Conservation (phyloP, 2,113 vertebrate species). For the Nibea coibor region DNA sequence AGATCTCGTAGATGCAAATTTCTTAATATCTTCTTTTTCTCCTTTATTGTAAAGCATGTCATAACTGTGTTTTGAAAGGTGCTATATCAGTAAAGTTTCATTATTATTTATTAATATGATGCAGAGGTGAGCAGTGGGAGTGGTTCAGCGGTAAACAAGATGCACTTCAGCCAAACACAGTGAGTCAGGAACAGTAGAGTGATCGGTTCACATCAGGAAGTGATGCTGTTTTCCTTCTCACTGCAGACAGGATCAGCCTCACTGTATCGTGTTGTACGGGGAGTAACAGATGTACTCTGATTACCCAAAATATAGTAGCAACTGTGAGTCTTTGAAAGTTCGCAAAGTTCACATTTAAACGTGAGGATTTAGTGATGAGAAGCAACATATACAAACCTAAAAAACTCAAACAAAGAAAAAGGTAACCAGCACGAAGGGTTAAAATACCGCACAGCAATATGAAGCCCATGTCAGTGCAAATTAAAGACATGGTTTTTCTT, state of each 20-base stretch:
- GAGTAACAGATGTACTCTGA: conserved; percentile 3
- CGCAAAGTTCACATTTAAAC: not conserved
- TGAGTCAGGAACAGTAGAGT: conserved; percentile 15
- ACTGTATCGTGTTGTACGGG: not conserved
- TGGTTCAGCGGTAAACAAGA: not conserved
- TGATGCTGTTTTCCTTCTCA: conserved; percentile 2
- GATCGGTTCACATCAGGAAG: conserved; percentile 44
- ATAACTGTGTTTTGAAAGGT: too few species aligned
- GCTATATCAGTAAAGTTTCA: too few species aligned
- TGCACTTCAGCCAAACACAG: not conserved
- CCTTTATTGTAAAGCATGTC: too few species aligned
- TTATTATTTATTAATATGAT: not conserved
- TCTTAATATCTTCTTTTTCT: too few species aligned
- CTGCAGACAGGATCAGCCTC: conserved; percentile 6
- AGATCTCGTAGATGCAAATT: too few species aligned
- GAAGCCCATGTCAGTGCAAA: not conserved
- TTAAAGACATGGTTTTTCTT: not conserved
- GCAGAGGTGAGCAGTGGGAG: conserved; percentile 21
- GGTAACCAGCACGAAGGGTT: not conserved
- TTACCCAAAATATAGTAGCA: not conserved
- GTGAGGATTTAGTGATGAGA: not conserved
- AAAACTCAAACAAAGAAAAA: not conserved
- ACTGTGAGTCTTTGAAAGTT: conserved; percentile 1
- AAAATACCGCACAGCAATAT: not conserved
- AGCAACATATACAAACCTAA: too few species aligned